phyloP scores from a whole-genome alignment of 2,113 vertebrate species.

The Hipposideros armiger region DNA sequence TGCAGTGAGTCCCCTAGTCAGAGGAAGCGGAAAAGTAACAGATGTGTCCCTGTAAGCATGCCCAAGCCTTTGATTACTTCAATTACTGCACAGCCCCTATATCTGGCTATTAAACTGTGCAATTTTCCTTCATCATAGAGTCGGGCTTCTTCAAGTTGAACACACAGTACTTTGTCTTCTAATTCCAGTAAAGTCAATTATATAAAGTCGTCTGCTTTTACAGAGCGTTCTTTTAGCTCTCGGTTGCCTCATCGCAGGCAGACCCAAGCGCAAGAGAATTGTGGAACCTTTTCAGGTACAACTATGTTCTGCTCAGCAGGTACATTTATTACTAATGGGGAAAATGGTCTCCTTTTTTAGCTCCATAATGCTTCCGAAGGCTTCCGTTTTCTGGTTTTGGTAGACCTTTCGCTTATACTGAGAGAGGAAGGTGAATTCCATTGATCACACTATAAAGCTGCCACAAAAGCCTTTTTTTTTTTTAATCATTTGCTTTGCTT shows the following conservation, averaged over 20 bases:
- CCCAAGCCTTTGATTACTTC: slow-evolving; percentile 65
- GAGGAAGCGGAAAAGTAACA: slow-evolving; percentile 54
- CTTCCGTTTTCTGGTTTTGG: slow-evolving; percentile 76
- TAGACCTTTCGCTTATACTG: slow-evolving; percentile 70
- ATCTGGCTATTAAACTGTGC: slow-evolving; percentile 75
- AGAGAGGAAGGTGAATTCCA: slow-evolving; percentile 71
- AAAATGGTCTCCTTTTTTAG: slow-evolving; percentile 75
- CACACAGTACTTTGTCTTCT: slow-evolving; percentile 71
- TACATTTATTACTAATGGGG: slow-evolving; percentile 78
- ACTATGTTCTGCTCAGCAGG: slow-evolving; percentile 75
- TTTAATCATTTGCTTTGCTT: slow-evolving; percentile 63
- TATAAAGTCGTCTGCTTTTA: slow-evolving; percentile 78
- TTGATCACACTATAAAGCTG: slow-evolving; percentile 55
- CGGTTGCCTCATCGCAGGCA: slow-evolving; percentile 50
- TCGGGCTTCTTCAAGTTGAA: slow-evolving; percentile 53
- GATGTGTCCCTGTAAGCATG: slow-evolving; percentile 60
- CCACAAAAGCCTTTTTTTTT: background rate
- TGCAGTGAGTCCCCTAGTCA: background rate
- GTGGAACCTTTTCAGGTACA: slow-evolving; percentile 71
- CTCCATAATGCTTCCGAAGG: slow-evolving; percentile 78
- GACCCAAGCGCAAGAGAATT: slow-evolving; percentile 69
- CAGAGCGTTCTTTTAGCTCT: slow-evolving; percentile 76
- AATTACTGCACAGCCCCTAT: slow-evolving; percentile 27
- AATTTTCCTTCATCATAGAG: slow-evolving; percentile 65
- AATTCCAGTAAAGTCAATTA: slow-evolving; percentile 80